Conservation (phyloP, 2,888 invertebrate species). For the Apamea sordens region DNA sequence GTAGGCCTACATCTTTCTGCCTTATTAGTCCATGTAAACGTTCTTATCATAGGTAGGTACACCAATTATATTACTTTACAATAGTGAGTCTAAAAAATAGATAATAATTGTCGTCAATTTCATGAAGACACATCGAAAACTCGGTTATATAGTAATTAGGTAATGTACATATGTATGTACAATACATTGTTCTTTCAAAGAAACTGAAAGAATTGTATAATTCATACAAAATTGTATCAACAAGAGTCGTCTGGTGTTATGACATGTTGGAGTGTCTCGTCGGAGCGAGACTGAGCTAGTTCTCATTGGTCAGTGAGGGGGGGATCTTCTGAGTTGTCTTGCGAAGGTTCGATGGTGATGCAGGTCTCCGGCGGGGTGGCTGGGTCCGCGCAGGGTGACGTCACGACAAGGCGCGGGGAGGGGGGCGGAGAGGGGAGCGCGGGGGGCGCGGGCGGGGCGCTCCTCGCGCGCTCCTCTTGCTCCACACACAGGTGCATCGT, state of each 20-base stretch:
- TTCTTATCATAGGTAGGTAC: conserved; percentile 52
- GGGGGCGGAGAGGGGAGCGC: conserved; percentile 53
- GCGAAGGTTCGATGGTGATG: conserved; percentile 76
- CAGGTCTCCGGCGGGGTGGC: conserved; percentile 73
- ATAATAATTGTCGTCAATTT: conserved; percentile 77
- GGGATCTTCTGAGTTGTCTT: conserved; percentile 54
- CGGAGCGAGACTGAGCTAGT: conserved; percentile 56
- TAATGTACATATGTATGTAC: conserved; percentile 65
- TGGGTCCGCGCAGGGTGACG: conserved; percentile 45
- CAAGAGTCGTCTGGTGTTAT: conserved; percentile 61
- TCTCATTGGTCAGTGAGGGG: conserved; percentile 71
- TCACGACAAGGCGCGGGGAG: conserved; percentile 62
- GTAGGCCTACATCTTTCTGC: conserved; percentile 38
- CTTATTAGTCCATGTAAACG: conserved; percentile 38
- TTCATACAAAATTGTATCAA: conserved; percentile 79
- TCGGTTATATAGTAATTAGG: conserved; percentile 67
- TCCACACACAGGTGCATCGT: conserved; percentile 78
- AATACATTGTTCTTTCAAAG: conserved; percentile 54
- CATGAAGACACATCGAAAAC: conserved; percentile 81
- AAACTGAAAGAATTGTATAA: conserved; percentile 80
- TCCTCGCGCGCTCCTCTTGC: conserved; percentile 77
- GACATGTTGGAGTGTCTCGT: conserved; percentile 42
- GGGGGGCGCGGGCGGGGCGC: conserved; percentile 76
- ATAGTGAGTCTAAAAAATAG: conserved; percentile 82
- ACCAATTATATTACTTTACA: conserved; percentile 68